Evolutionary conservation across 2,797 vertebrate species (phyloP).

Genomic region (Enteromius viviparus): DNA sequence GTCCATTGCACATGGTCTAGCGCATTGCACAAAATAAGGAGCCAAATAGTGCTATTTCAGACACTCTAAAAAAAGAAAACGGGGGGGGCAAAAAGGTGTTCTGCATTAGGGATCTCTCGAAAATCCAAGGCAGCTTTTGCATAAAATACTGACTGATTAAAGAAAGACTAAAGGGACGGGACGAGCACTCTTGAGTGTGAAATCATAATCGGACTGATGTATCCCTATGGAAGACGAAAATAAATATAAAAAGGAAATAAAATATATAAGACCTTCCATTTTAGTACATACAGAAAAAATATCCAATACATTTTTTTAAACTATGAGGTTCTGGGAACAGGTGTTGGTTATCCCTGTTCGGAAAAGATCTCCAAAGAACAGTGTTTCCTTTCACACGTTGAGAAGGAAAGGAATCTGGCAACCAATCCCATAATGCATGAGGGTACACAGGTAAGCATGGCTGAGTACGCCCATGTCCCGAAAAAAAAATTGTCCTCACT

Average conservation of each 20-base stretch:
- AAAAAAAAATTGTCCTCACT: slow-evolving; percentile 63
- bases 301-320: slow-evolving; percentile 61
- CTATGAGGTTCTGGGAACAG: slow-evolving; percentile 65
- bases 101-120: slow-evolving; percentile 64
- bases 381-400: slow-evolving; percentile 59
- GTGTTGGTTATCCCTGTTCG: slow-evolving; percentile 58
- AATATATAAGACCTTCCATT: slow-evolving; percentile 69
- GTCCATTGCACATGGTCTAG: slow-evolving; percentile 47
- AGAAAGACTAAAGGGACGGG: slow-evolving; percentile 59
- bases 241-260: slow-evolving; percentile 62
- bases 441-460: slow-evolving; percentile 61
- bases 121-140: slow-evolving; percentile 79
- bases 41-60: slow-evolving; percentile 44
- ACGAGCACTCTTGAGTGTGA: slow-evolving; percentile 73
- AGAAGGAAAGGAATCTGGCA: slow-evolving; percentile 59
- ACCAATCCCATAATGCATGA: slow-evolving; percentile 63
- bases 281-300: slow-evolving; percentile 61
- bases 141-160: slow-evolving; percentile 79
- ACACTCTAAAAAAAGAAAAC: slow-evolving; percentile 34
- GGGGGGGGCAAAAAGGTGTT: slow-evolving; percentile 44
- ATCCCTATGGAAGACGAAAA: slow-evolving; percentile 70
- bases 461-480: slow-evolving; percentile 57
- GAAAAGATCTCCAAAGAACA: slow-evolving; percentile 60
- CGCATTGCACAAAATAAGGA: slow-evolving; percentile 50
- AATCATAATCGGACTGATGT: slow-evolving; percentile 64